Evolutionary conservation across 2,888 invertebrate species (phyloP).

Genomic region (Cheilosia soror): DNA sequence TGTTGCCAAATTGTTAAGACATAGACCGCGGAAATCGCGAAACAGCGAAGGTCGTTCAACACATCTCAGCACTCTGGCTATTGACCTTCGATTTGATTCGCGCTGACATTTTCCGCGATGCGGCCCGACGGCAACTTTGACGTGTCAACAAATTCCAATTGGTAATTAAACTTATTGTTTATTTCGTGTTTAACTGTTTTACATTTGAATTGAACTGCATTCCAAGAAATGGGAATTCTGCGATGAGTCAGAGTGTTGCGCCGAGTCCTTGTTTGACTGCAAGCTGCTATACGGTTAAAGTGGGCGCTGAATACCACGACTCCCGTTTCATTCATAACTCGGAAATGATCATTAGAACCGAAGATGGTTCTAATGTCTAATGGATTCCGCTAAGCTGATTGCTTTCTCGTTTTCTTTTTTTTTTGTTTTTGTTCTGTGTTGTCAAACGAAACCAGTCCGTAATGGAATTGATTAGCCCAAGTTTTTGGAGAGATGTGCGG

Average conservation of each 20-base stretch:
- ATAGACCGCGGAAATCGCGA: conserved; percentile 42
- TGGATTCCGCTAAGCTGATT: neutral
- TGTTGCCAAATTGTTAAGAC: conserved; percentile 24
- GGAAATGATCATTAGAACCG: conserved; percentile 34
- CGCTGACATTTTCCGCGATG: conserved; percentile 42
- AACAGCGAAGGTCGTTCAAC: conserved; percentile 33
- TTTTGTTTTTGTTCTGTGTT: conserved; percentile 19
- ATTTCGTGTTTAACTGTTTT: conserved; percentile 2
- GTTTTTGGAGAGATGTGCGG: conserved; percentile 35
- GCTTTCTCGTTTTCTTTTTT: neutral
- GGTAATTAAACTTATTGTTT: conserved; percentile 38
- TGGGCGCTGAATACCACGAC: neutral
- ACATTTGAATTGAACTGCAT: conserved; percentile 28
- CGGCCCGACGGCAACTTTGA: conserved; percentile 10
- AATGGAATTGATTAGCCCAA: conserved; percentile 45
- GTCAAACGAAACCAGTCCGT: conserved; percentile 43
- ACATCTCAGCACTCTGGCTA: conserved; percentile 34
- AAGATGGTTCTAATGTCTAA: conserved; percentile 19
- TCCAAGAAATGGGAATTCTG: conserved; percentile 42
- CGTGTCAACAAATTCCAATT: conserved; percentile 15
- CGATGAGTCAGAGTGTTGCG: conserved; percentile 24
- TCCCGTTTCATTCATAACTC: conserved; percentile 66
- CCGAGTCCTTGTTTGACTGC: conserved; percentile 30
- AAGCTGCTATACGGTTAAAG: conserved; percentile 23
- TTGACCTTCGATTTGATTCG: conserved; percentile 47